Evolutionary conservation across 2,113 vertebrate genomes (phyloP).

Genomic region (Lasiurus cinereus): DNA sequence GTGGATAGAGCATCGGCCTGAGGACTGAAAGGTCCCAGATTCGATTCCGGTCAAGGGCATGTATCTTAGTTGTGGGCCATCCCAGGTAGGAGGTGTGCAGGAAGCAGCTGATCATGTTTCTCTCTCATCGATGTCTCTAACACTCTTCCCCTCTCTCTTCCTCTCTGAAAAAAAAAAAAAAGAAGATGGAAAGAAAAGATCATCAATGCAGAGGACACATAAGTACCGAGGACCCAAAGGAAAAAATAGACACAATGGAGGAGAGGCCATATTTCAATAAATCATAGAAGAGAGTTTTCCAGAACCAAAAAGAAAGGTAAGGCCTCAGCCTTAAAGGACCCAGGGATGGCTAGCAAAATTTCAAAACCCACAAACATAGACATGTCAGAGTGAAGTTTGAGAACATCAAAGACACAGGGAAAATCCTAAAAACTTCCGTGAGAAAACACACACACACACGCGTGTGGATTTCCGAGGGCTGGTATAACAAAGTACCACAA

Average conservation of each 20-base stretch:
- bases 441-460: no score
- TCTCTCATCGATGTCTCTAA: no score
- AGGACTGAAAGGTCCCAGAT: no score
- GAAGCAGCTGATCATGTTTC: no score
- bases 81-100: no score
- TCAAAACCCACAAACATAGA: neutral
- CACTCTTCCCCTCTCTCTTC: no score
- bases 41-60: no score
- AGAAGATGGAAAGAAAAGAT: neutral
- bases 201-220: neutral
- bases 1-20: no score
- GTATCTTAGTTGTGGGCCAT: no score
- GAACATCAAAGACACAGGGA: neutral
- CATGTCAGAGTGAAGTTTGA: neutral
- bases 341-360: neutral
- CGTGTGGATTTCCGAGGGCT: neutral
- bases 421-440: neutral
- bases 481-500: neutral
- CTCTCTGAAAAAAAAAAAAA: no score
- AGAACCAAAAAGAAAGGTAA: neutral
- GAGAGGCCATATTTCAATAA: neutral
- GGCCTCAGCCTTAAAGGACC: neutral
- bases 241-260: neutral
- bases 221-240: neutral
- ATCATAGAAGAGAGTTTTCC: neutral